A percentile compares a stretch with the other conserved stretches of the same genome.
Conservation (phyloP, 35 echinoderm and acorn worm species). For the Hemicentrotus pulcherrimus region DNA sequence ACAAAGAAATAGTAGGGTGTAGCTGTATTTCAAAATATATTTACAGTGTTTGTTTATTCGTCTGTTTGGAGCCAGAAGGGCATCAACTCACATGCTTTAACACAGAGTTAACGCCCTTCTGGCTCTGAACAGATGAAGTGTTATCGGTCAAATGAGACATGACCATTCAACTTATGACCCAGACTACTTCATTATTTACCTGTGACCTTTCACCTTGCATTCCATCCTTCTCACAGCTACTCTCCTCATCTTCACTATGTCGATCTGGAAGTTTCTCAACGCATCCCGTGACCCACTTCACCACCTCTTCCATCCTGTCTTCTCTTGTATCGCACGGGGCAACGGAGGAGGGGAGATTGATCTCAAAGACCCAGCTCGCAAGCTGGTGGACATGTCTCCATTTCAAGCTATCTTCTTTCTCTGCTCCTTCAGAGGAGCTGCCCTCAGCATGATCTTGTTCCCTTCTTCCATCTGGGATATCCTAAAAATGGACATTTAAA, state of each 20-base stretch:
- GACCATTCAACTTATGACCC: not conserved
- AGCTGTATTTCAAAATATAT: not conserved
- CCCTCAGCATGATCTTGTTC: not conserved
- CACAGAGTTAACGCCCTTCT: not conserved
- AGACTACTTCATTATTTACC: not conserved
- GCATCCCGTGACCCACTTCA: not conserved
- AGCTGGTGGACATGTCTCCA: conserved; percentile 26
- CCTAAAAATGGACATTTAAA: not conserved
- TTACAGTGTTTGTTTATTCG: not conserved
- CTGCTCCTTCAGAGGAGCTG: not conserved
- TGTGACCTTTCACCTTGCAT: conserved; percentile 6
- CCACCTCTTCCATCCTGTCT: not conserved
- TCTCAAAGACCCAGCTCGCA: conserved; percentile 2
- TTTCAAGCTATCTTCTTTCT: not conserved
- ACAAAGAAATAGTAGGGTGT: not conserved
- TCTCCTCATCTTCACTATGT: not conserved
- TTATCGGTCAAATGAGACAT: not conserved
- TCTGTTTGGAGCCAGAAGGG: too few species aligned
- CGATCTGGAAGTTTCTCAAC: not conserved
- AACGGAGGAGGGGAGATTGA: not conserved
- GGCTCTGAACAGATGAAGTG: not conserved
- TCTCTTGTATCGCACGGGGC: not conserved
- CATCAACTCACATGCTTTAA: too few species aligned
- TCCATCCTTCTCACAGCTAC: not conserved
- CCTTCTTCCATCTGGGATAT: not conserved